Evolutionary conservation across 2,113 vertebrate species (phyloP).

Genomic region (Ellobius talpinus): DNA sequence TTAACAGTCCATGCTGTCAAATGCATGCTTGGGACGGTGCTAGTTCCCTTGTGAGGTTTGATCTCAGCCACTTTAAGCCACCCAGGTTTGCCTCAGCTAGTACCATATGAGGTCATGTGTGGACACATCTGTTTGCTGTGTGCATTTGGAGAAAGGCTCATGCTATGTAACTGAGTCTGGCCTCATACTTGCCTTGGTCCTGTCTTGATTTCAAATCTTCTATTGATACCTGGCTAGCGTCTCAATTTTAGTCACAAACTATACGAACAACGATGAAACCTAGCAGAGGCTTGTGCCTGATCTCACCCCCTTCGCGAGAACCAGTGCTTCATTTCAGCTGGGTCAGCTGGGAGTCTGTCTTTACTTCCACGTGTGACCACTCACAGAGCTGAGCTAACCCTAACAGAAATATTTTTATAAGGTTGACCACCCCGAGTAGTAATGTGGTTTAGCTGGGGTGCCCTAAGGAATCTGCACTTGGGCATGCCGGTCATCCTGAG

Average conservation of each 20-base stretch:
- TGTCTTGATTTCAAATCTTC: background rate
- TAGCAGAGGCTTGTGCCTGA: background rate
- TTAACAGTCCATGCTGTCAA: background rate
- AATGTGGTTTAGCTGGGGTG: slow-evolving; percentile 49
- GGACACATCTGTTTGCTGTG: background rate
- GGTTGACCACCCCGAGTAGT: slow-evolving; percentile 23
- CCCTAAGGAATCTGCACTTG: background rate
- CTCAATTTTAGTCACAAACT: background rate
- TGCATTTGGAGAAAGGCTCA: background rate
- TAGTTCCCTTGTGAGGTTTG: background rate
- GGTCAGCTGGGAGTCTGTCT: background rate
- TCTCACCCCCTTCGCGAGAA: background rate
- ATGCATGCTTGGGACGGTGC: background rate
- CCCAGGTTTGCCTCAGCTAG: background rate
- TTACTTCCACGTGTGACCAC: background rate
- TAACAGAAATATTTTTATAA: slow-evolving; percentile 41
- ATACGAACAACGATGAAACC: background rate
- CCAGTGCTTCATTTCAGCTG: background rate
- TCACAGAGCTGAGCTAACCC: background rate
- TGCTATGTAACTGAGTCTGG: no score
- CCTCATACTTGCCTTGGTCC: background rate
- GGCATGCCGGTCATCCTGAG: background rate
- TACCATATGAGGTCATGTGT: background rate
- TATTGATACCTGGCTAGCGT: background rate
- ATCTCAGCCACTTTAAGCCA: background rate